Conservation (phyloP, 2,113 vertebrate species). For the Scomber japonicus region DNA sequence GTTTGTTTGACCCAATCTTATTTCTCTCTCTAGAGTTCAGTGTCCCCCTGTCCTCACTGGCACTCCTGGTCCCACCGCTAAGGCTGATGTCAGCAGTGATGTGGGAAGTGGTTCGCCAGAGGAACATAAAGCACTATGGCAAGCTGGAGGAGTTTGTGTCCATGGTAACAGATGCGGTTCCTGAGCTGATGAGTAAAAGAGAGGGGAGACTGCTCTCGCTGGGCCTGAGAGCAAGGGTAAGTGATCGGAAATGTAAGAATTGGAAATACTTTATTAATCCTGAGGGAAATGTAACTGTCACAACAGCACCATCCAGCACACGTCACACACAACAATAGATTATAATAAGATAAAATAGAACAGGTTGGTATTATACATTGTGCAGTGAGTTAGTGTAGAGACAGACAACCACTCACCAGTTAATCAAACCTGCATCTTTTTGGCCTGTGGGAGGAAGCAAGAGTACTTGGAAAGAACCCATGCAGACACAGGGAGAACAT, state of each 20-base stretch:
- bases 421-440: no score
- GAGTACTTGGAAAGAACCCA: no score
- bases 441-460: no score
- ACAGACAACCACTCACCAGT: no score
- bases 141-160: slow-evolving; percentile 87
- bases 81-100: slow-evolving; percentile 86
- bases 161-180: slow-evolving; percentile 84
- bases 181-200: slow-evolving; percentile 87
- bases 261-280: no score
- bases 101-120: slow-evolving; percentile 85
- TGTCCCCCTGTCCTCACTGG: slow-evolving; percentile 81
- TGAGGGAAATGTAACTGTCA: no score
- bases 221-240: slow-evolving; percentile 89
- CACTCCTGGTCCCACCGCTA: slow-evolving; percentile 83
- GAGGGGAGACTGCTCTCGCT: slow-evolving; percentile 88
- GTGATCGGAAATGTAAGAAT: slow-evolving; percentile 1
- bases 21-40: slow-evolving; percentile 71
- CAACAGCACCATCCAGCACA: no score
- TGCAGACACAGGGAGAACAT: no score
- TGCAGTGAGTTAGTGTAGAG: no score
- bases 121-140: slow-evolving; percentile 85
- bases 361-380: no score
- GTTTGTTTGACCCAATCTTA: neutral
- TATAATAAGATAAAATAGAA: no score
- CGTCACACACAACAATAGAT: no score